These are phyloP conservation scores for Aphaenogaster rudis DNA, from an alignment of 1,140 invertebrate genomes.

Conservation along the genomic window DNA sequence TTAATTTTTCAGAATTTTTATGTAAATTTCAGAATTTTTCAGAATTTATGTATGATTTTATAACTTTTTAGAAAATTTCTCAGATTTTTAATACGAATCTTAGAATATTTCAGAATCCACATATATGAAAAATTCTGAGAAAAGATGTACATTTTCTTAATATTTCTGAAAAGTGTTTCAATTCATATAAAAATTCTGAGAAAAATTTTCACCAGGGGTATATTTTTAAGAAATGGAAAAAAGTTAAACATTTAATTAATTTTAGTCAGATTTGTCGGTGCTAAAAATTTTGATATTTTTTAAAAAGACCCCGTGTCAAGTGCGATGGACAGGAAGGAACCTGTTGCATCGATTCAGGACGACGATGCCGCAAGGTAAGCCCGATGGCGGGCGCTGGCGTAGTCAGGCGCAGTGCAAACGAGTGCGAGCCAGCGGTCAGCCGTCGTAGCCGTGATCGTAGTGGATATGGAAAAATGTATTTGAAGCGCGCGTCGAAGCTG, in stretches of 20 bases:
- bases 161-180: too few relatives aligned
- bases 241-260: not conserved
- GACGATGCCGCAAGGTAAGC: not conserved
- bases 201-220: too few relatives aligned
- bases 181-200: too few relatives aligned
- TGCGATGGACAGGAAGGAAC: not conserved
- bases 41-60: too few relatives aligned
- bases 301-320: not conserved
- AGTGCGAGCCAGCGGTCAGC: constrained; percentile 20
- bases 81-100: too few relatives aligned
- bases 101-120: too few relatives aligned
- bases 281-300: not conserved
- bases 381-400: not conserved
- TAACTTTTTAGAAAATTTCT: too few relatives aligned
- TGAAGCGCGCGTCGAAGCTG: constrained; percentile 85
- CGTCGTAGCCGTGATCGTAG: constrained; percentile 41
- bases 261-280: not conserved
- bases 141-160: too few relatives aligned
- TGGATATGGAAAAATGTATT: constrained; percentile 83
- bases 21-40: too few relatives aligned
- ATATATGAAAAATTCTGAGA: too few relatives aligned
- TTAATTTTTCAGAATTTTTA: too few relatives aligned
- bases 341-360: not conserved
- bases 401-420: not conserved
- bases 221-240: too few relatives aligned